Percentiles rank a stretch among this genome's conserved stretches.
Conservation (phyloP, 1,140 invertebrate species). For the Diachasma alloeum region DNA sequence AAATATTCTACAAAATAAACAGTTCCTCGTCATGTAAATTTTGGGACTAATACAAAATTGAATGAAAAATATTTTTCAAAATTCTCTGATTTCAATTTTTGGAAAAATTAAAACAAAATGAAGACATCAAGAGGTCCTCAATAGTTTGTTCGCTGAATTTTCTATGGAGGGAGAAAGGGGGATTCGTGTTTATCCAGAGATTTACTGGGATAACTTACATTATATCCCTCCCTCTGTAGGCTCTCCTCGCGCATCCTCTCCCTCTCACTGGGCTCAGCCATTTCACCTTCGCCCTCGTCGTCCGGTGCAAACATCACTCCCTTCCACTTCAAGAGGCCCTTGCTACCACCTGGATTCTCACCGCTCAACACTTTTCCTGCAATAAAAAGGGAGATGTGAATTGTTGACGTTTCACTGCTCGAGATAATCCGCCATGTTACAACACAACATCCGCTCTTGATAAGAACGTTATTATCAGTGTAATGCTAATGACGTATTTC, state of each 20-base stretch:
- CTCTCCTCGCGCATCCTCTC: slow-evolving; percentile 27
- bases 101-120: too few species aligned
- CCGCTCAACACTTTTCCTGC: slow-evolving; percentile 51
- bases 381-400: slow-evolving; percentile 5
- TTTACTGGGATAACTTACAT: not conserved
- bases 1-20: too few species aligned
- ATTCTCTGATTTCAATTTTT: too few species aligned
- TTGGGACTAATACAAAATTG: too few species aligned
- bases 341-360: slow-evolving; percentile 61
- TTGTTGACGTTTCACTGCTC: not conserved
- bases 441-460: not conserved
- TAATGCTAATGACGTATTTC: slow-evolving; percentile 1
- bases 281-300: slow-evolving; percentile 57
- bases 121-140: too few species aligned
- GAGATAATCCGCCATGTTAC: slow-evolving; percentile 8
- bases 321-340: slow-evolving; percentile 78
- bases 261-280: slow-evolving; percentile 42
- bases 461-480: slow-evolving; percentile 5
- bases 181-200: not conserved
- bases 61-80: not conserved
- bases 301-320: slow-evolving; percentile 76
- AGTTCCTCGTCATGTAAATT: too few species aligned
- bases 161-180: not conserved
- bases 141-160: too few species aligned
- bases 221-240: slow-evolving; percentile 32